phyloP scores from a whole-genome alignment of 2,113 vertebrate genomes.

The Seriola aureovittata region DNA sequence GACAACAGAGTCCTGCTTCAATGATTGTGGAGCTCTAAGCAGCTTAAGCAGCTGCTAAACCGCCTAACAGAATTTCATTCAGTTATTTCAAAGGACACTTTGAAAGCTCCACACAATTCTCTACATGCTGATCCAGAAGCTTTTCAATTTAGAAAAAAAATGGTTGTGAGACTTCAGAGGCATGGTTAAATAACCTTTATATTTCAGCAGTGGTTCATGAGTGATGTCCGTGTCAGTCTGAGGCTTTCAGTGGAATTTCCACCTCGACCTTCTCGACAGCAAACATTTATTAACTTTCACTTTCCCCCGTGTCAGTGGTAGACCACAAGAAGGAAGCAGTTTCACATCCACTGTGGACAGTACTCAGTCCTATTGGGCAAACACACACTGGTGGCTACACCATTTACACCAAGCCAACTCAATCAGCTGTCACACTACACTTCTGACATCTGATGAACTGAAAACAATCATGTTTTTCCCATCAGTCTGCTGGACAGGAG shows the following conservation, averaged over 20 bases:
- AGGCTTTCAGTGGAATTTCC: constrained; percentile 25
- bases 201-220: too few species aligned
- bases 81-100: too few species aligned
- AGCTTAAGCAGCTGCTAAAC: too few species aligned
- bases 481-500: neutral
- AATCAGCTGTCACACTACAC: neutral
- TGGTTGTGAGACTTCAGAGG: too few species aligned
- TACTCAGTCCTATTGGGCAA: neutral
- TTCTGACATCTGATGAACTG: too few species aligned
- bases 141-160: too few species aligned
- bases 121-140: too few species aligned
- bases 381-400: neutral
- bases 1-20: neutral
- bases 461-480: too few species aligned
- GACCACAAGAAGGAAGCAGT: constrained; percentile 18
- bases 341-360: neutral
- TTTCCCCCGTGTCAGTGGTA: constrained; percentile 5
- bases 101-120: too few species aligned
- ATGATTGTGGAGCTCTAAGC: neutral
- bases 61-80: too few species aligned
- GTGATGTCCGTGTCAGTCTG: neutral
- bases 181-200: too few species aligned
- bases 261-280: neutral
- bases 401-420: neutral
- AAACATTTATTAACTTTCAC: constrained; percentile 12